Percentiles rank a stretch among this genome's conserved stretches.
These are phyloP conservation scores for Leptatherina wallacei DNA, from an alignment of 2,797 vertebrate genomes.

Conservation along the genomic window DNA sequence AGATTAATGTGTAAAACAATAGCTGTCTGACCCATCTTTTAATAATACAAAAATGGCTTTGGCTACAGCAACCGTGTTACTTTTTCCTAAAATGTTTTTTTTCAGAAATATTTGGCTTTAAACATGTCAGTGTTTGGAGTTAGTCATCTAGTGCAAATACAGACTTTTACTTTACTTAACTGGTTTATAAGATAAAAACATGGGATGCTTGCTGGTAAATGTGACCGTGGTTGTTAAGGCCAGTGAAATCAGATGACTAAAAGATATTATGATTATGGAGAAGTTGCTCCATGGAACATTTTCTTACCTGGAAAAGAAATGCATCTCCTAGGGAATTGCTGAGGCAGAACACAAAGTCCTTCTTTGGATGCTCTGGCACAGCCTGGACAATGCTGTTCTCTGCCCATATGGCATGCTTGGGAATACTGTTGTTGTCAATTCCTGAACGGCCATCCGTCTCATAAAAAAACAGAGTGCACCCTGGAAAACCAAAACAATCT, in stretches of 20 bases:
- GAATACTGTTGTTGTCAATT: slow-evolving; percentile 94
- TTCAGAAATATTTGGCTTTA: neutral
- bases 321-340: slow-evolving; percentile 97
- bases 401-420: slow-evolving; percentile 95
- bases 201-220: too few species aligned
- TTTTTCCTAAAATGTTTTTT: neutral
- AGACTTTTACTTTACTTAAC: neutral
- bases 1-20: neutral
- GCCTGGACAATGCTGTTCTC: slow-evolving; percentile 98
- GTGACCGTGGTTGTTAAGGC: neutral
- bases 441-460: slow-evolving; percentile 92
- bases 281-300: neutral
- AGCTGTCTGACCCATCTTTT: neutral
- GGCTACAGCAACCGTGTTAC: neutral
- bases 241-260: neutral
- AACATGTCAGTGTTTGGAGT: neutral
- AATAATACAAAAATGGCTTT: neutral
- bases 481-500: slow-evolving; percentile 69
- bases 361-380: slow-evolving; percentile 97
- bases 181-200: neutral
- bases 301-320: slow-evolving; percentile 94
- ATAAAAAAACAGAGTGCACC: slow-evolving; percentile 96
- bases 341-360: slow-evolving; percentile 98
- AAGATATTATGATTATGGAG: neutral
- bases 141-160: neutral